Evolutionary conservation across 2,113 vertebrate genomes (phyloP), one percentile per base, ranked within the genome.

Genomic region (Ciconia stormi): DNA sequence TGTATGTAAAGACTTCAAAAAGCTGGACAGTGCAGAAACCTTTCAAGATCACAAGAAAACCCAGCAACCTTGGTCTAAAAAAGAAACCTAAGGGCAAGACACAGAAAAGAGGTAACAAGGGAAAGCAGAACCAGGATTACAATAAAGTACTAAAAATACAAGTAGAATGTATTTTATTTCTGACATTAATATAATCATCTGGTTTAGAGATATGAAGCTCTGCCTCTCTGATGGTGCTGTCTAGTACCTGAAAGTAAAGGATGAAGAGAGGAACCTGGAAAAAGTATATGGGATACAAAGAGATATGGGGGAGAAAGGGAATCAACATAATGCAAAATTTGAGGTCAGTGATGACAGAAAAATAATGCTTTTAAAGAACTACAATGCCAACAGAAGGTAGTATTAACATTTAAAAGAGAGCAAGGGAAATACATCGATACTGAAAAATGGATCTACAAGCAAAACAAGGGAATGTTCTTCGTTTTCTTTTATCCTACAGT

Each of bases 131-230:
- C 22, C 20, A 70, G n/a, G n/a, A 85, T 86, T 70, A 94, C 84
- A 91, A 47, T 87, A 38, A 20, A 5, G 58, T 53, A 77, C 66
- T 91, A 93, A 95, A 97, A 97, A 96, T 87, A 91, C 32, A 82
- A 73, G 36, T 29, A 80, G 78, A 84, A 85, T 78, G 59, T 80
- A 36, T 88, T 95, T 89, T 82, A 91, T 91, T 94, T 85, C 78
- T 94, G 78, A 80, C 62, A 66, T 59, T 44, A 95, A 89, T 84
- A 71, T 63, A 73, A 84, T 80, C 62, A 70, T 25, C 44, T 82
- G 17, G 38, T 65, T 91, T 90, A 79, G 66, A 59, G 70, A 72
- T 42, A 85, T 1, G 6, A 93, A 91, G 47, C 46, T 84, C 29
- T 77, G 71, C 42, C 67, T 81, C 80, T 53, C 29, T 65, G 81